phyloP scores from a whole-genome alignment of 2,113 vertebrate genomes.

The Aphyosemion australe region DNA sequence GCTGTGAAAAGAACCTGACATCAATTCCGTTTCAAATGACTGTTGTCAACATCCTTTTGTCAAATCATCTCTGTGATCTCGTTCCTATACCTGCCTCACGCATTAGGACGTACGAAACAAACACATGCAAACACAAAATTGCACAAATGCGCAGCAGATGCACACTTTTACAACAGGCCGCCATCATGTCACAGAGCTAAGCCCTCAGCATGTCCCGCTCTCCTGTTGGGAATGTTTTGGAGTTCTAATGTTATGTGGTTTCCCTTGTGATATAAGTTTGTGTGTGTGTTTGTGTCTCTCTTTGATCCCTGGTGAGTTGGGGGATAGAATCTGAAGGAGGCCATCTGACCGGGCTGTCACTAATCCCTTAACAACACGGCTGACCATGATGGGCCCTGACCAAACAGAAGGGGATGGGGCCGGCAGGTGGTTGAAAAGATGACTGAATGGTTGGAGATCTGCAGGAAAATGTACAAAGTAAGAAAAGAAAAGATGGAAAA shows the following conservation, averaged over 20 bases:
- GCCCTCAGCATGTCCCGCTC: conserved; percentile 62
- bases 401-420: conserved; percentile 48
- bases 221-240: conserved; percentile 69
- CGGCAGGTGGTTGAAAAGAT: conserved; percentile 57
- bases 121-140: conserved; percentile 17
- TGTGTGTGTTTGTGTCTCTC: conserved; percentile 58
- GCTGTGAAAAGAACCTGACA: conserved; percentile 41
- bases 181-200: conserved; percentile 48
- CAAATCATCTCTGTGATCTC: conserved; percentile 45
- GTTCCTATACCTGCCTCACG: conserved; percentile 18
- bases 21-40: conserved; percentile 62
- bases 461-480: conserved; percentile 30
- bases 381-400: conserved; percentile 61
- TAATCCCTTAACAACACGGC: conserved; percentile 75
- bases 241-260: conserved; percentile 57
- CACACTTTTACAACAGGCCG: conserved; percentile 38
- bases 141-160: conserved; percentile 6
- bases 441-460: conserved; percentile 57
- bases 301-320: conserved; percentile 62
- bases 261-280: conserved; percentile 45
- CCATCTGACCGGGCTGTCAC: conserved; percentile 63
- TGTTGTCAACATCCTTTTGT: conserved; percentile 57
- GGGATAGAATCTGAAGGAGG: conserved; percentile 63
- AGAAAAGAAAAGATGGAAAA: conserved; percentile 23
- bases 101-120: conserved; percentile 37